Evolutionary conservation across 2,113 vertebrate genomes (phyloP).

Genomic region (Callospermophilus lateralis): DNA sequence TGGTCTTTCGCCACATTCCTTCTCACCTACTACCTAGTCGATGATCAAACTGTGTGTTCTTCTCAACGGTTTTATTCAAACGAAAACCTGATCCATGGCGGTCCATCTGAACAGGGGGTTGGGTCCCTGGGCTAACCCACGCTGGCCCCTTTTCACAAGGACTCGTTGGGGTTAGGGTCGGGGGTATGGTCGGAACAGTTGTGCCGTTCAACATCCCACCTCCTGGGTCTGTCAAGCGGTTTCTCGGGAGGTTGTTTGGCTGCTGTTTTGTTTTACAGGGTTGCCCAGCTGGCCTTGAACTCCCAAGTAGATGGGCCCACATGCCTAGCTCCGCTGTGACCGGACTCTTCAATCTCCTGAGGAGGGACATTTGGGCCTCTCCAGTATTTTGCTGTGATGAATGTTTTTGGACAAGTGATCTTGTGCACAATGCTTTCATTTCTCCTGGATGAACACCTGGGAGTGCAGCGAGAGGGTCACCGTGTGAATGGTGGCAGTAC

Average conservation of each 20-base stretch:
- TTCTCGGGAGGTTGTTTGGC: neutral
- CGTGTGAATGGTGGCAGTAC: too few relatives aligned
- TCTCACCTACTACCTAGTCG: neutral
- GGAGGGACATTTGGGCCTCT: neutral
- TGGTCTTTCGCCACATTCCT: neutral
- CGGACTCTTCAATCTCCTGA: neutral
- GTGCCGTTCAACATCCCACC: accelerated
- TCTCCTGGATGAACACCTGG: neutral
- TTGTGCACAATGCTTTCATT: neutral
- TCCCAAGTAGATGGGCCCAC: neutral
- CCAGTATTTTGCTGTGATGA: neutral
- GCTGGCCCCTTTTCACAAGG: neutral
- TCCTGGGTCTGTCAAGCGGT: neutral
- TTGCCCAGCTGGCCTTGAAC: neutral
- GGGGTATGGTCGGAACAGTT: neutral
- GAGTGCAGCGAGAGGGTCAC: neutral
- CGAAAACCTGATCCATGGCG: accelerated
- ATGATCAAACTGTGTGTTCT: neutral
- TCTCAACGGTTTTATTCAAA: neutral
- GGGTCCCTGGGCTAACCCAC: accelerated
- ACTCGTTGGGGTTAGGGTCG: too few relatives aligned
- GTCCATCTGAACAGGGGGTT: accelerated
- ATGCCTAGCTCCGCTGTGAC: neutral
- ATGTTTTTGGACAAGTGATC: neutral
- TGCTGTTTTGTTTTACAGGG: neutral